Evolutionary conservation across 2,797 vertebrate genomes (phyloP).

Genomic region (Oreochromis grahami): DNA sequence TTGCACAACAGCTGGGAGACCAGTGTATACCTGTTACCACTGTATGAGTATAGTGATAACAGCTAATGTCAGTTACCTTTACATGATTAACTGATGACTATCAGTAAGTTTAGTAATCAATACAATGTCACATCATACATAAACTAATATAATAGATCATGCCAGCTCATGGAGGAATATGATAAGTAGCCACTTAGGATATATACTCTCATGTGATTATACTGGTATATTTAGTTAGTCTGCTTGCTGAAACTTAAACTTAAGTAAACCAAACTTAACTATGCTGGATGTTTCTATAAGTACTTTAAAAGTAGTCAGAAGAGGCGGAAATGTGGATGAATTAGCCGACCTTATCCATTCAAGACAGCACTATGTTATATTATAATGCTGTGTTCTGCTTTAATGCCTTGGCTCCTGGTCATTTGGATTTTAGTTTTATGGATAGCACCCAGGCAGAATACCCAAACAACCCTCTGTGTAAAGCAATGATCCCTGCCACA

Average conservation of each 20-base stretch:
- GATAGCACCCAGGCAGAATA: neutral
- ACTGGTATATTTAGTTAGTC: neutral
- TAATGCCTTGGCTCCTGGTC: neutral
- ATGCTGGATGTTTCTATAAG: neutral
- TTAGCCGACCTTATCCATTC: neutral
- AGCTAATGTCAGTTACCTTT: neutral
- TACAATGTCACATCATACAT: neutral
- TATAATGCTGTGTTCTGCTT: neutral
- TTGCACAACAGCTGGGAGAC: neutral
- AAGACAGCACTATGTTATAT: neutral
- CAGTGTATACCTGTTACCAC: neutral
- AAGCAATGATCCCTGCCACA: neutral
- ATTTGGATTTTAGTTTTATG: neutral
- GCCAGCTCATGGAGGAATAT: neutral
- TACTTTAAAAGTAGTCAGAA: neutral
- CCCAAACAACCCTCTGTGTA: neutral
- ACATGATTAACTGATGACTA: neutral
- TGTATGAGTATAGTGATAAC: neutral
- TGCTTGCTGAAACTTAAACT: neutral
- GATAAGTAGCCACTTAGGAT: neutral
- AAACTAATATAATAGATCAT: neutral
- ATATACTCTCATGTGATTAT: neutral
- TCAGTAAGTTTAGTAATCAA: neutral
- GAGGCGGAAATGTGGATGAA: neutral
- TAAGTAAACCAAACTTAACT: neutral